Evolutionary conservation across 2,113 vertebrate genomes (phyloP), one percentile per base, ranked within the genome.

Genomic region (Hemibagrus wyckioides): DNA sequence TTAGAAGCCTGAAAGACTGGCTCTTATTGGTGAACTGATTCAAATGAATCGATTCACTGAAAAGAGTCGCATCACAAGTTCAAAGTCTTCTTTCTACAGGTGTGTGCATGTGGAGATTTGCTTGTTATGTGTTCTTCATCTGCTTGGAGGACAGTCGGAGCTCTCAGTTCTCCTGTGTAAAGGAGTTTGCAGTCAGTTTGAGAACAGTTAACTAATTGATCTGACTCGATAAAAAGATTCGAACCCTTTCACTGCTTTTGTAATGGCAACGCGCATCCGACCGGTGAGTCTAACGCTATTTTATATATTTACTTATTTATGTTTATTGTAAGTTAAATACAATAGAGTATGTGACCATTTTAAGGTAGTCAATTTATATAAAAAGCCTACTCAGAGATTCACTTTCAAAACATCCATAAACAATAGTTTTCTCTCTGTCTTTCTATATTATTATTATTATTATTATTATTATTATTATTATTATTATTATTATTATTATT

Each of bases 241-340:
- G 9, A n/a, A 25, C 25, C 6, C 28, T 48, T 36, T 80, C 80
- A 57, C 39, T 41, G 44, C 21, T 21, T 9, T 88, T 25, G 84
- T 10, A 10, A 96, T 96, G 95, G 90, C 94, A 23, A 95, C 95
- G 11, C 95, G 95, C 10, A 82, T 95, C 81, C 91, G 95, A 88
- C 94, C 94, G 92, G 95, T 96, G 90, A 95, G 95, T 94, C 75
- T 1, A 28, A 33, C 4, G 52, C 5, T 80, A 10, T 80, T 79
- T 52, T n/a, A 25, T 25, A 11, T 56, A 21, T 36, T 33, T n/a
- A 30, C 9, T 65, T 65, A 30, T 2, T 21, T 3, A 15, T 15
- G 6, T 21, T 71, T 7, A 6, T 41, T 33, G 23, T 71, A 67
- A 36, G 30, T 17, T 71, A 23, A 36, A 15, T 41, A 23, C 33